These are phyloP conservation scores for Danio rerio DNA, from an alignment of 2,113 vertebrate genomes.

Conservation along the genomic window DNA sequence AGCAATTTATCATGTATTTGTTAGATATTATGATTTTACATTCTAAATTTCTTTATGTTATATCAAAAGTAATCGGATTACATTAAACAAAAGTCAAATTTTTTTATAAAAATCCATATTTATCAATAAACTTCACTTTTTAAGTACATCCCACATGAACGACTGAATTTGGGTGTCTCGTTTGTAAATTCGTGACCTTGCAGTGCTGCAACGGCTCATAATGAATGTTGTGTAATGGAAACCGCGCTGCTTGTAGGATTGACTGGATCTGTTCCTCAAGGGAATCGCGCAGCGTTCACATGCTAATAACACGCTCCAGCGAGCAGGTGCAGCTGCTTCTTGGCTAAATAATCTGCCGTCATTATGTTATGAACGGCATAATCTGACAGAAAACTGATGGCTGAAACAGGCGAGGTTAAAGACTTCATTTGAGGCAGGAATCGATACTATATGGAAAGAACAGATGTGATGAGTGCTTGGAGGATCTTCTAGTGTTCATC, in stretches of 20 bases:
- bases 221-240: too few species aligned
- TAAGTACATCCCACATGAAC: too few species aligned
- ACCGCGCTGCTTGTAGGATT: not conserved
- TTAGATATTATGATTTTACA: too few species aligned
- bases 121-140: too few species aligned
- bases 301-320: constrained; percentile 39
- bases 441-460: not conserved
- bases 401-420: constrained; percentile 5
- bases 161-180: too few species aligned
- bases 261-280: not conserved
- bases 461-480: not conserved
- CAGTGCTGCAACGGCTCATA: too few species aligned
- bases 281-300: constrained; percentile 8
- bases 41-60: too few species aligned
- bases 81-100: too few species aligned
- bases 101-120: too few species aligned
- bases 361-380: constrained; percentile 30
- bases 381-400: constrained; percentile 19
- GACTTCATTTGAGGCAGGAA: not conserved
- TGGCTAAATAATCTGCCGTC: constrained; percentile 31
- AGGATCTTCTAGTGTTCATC: not conserved
- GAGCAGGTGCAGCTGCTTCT: constrained; percentile 35
- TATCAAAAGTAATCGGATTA: too few species aligned
- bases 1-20: too few species aligned
- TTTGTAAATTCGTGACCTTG: too few species aligned